Conservation (phyloP, 37 sponge, comb jelly and placozoan species). For the Ephydatia muelleri region DNA sequence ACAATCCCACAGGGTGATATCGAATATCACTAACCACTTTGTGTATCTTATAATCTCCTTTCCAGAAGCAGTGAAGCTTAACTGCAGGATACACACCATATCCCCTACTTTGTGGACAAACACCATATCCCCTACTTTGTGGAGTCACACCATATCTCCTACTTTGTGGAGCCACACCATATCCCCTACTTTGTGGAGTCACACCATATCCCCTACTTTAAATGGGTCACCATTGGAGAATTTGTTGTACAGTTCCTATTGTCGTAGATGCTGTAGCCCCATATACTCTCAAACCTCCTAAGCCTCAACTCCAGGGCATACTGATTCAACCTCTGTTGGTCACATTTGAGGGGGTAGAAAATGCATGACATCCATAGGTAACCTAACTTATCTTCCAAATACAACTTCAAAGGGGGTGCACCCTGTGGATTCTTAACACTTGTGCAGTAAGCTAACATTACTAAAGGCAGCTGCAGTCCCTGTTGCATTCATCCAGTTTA, state of each 20-base stretch:
- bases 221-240: neutral
- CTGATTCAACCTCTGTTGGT: neutral
- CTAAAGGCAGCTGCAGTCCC: neutral
- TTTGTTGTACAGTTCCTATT: no score
- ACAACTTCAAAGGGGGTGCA: neutral
- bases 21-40: neutral
- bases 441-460: slow-evolving; percentile 29
- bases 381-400: no score
- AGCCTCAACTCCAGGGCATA: neutral
- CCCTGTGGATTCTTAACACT: neutral
- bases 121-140: no score
- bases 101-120: no score
- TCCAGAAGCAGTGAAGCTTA: neutral
- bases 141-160: no score
- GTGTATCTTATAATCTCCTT: neutral
- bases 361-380: no score
- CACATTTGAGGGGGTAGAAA: neutral
- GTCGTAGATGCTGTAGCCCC: neutral
- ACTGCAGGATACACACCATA: neutral
- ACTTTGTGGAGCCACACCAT: no score
- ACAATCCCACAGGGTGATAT: neutral
- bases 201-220: neutral
- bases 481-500: no score
- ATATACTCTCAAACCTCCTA: neutral
- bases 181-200: no score